Evolutionary conservation across 1,140 invertebrate genomes (phyloP), one percentile per base, ranked within the genome.

Genomic region (Agrypnia vestita): DNA sequence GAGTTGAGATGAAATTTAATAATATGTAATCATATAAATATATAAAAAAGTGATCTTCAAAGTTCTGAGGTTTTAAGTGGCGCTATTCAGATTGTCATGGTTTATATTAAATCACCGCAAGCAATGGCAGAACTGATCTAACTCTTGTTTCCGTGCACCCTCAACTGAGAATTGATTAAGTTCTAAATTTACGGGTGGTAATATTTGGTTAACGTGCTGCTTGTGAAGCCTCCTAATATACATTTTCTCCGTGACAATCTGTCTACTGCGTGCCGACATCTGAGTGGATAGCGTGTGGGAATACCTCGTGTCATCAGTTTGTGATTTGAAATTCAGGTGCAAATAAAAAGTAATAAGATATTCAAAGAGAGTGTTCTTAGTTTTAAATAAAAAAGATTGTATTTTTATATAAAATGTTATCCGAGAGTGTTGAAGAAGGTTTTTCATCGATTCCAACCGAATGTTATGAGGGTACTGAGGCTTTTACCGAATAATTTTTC

Each of bases 331-430:
- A 61, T 72, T 73, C 73, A 69, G 74, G 79, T 76, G 79, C 64
- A 62, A 76, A 80, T 59, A 80, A 59, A 61, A 73, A 73, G 67
- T 71, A 73, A 79, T 79, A 51, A 73, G 59, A 53, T 67, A 61
- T 79, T 69, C 62, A 19, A 56, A 47, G 69, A 59, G 71, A 51
- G 64, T 59, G 71, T 79, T 76, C 61, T 75, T 79, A 64, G 51
- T 53, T 12, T 49, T 51, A 56, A 71, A 71, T 17, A 62, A 55
- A 64, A 75, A 55, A 75, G 53, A 82, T 56, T 82, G 81, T 82
- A 82, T 82, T 82, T 82, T 82, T 82, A 82, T 82, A 82, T 82
- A 55, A 35, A 77, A 80, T 82, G 79, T 82, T 82, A 73, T 73
- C 49, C 49, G 43, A 73, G 51, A 25, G 71, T 62, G 47, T 64